phyloP scores from a whole-genome alignment of 1,140 invertebrate genomes.

The Stegodyphus mimosarum region DNA sequence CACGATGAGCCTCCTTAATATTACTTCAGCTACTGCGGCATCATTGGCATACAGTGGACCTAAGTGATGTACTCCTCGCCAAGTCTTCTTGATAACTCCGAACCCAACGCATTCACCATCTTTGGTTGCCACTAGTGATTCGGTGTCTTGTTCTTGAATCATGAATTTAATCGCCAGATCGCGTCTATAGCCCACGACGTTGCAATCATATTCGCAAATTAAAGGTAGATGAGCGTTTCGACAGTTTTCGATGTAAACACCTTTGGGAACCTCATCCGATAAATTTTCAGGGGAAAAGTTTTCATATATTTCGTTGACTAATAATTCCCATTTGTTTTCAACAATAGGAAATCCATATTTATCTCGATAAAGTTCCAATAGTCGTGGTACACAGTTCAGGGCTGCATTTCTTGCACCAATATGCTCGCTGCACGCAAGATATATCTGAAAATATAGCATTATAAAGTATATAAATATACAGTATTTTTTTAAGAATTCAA shows the following conservation, averaged over 20 bases:
- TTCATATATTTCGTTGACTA: not conserved
- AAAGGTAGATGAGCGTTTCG: not conserved
- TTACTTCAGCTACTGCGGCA: slow-evolving; percentile 59
- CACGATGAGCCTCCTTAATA: slow-evolving; percentile 33
- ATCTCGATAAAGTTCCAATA: slow-evolving; percentile 60
- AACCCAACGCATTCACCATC: slow-evolving; percentile 56
- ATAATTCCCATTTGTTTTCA: slow-evolving; percentile 29
- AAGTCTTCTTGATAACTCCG: slow-evolving; percentile 55
- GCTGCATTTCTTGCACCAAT: slow-evolving; percentile 59
- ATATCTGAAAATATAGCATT: slow-evolving; percentile 22
- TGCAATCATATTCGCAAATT: slow-evolving; percentile 58
- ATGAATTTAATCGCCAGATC: slow-evolving; percentile 27
- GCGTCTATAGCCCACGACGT: slow-evolving; percentile 50
- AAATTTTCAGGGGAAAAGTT: not conserved
- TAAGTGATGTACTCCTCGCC: slow-evolving; percentile 38
- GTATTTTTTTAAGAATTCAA: too few relatives aligned
- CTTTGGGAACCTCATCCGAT: not conserved
- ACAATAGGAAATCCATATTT: slow-evolving; percentile 55
- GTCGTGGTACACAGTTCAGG: slow-evolving; percentile 62
- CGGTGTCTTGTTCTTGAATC: slow-evolving; percentile 46
- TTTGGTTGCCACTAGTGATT: slow-evolving; percentile 55
- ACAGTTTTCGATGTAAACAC: slow-evolving; percentile 7
- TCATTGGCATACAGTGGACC: slow-evolving; percentile 64
- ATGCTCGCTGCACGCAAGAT: slow-evolving; percentile 54
- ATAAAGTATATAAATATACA: too few relatives aligned